Conservation (phyloP, 1,140 invertebrate species). For the Sycophila sp. region DNA sequence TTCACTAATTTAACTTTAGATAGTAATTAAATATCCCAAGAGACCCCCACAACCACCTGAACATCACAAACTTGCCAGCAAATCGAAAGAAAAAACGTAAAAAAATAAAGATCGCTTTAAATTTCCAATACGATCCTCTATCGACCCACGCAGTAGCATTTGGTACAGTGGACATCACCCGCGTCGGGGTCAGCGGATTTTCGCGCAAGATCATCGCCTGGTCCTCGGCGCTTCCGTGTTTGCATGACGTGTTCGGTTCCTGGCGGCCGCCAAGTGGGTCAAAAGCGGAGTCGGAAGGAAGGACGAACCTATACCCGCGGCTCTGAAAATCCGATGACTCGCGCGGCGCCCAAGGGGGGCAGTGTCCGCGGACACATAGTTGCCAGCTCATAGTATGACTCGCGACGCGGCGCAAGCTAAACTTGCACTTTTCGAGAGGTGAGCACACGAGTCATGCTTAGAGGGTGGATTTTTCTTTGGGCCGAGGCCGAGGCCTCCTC, state of each 20-base stretch:
- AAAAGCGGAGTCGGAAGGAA: conserved; percentile 37
- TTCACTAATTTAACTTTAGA: too few relatives aligned
- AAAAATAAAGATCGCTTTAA: too few relatives aligned
- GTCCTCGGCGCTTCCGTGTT: conserved; percentile 14
- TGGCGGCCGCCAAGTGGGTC: conserved; percentile 42
- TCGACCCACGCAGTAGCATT: neutral
- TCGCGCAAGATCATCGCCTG: neutral
- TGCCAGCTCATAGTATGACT: conserved; percentile 64
- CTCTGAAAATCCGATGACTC: conserved; percentile 33
- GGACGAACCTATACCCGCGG: conserved; percentile 29
- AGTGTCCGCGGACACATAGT: conserved; percentile 47
- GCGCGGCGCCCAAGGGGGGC: conserved; percentile 28
- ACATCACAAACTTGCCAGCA: too few relatives aligned
- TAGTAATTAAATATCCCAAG: too few relatives aligned
- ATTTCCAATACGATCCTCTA: neutral
- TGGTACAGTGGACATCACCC: neutral
- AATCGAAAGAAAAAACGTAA: too few relatives aligned
- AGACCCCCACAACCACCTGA: too few relatives aligned
- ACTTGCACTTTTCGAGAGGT: conserved; percentile 60
- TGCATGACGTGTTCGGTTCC: conserved; percentile 14
- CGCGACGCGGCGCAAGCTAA: conserved; percentile 50
- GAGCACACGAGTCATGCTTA: conserved; percentile 60
- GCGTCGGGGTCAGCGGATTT: neutral
- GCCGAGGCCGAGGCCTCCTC: too few relatives aligned
- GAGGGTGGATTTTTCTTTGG: conserved; percentile 54